Percentiles rank a stretch among this genome's conserved stretches.
Evolutionary conservation across 2,888 invertebrate genomes (phyloP).

Genomic region (Brachycybe producta): DNA sequence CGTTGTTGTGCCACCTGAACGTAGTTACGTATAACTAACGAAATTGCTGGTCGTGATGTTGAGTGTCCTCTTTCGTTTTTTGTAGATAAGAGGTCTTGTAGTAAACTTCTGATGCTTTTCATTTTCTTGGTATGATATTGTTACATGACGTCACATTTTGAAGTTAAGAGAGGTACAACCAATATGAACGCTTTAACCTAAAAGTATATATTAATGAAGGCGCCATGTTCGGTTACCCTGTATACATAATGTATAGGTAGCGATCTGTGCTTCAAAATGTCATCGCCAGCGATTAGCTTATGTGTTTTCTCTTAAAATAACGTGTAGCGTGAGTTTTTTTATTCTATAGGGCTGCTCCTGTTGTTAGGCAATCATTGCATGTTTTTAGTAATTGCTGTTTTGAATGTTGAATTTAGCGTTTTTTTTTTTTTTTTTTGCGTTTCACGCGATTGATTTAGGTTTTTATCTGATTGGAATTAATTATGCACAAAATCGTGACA

Average conservation of each 20-base stretch:
- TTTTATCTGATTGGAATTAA: too few relatives aligned
- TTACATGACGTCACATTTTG: too few relatives aligned
- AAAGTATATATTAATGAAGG: too few relatives aligned
- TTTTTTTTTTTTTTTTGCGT: too few relatives aligned
- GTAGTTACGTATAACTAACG: neutral
- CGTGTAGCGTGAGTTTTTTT: neutral
- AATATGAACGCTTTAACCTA: too few relatives aligned
- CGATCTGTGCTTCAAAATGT: neutral
- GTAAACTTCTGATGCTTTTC: too few relatives aligned
- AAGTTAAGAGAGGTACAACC: too few relatives aligned
- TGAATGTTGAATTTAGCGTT: neutral
- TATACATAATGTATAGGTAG: too few relatives aligned
- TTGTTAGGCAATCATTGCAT: neutral
- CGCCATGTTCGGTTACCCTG: too few relatives aligned
- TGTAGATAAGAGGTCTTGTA: too few relatives aligned
- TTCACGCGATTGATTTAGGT: too few relatives aligned
- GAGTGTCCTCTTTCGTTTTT: neutral
- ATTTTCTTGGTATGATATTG: too few relatives aligned
- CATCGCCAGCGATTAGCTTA: neutral
- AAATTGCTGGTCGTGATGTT: neutral
- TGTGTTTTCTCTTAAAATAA: neutral
- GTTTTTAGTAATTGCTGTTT: constrained; percentile 4
- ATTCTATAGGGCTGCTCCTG: neutral
- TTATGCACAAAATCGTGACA: neutral
- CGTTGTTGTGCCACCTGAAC: neutral